Evolutionary conservation across 2,888 invertebrate species (phyloP).

Genomic region (Pammene aurita): DNA sequence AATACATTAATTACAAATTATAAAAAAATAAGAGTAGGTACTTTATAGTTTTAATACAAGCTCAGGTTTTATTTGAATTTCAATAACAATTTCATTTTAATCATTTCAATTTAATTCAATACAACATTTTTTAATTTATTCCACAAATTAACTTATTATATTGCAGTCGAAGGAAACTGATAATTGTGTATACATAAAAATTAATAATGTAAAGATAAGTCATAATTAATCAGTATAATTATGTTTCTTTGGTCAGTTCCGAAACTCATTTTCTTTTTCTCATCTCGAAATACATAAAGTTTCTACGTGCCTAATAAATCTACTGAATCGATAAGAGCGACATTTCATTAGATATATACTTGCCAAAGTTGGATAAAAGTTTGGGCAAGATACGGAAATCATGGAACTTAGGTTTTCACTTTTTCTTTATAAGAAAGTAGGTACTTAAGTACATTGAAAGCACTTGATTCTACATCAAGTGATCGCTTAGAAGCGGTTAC

Average conservation of each 20-base stretch:
- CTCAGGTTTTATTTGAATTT: background rate
- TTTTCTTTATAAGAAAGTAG: constrained; percentile 34
- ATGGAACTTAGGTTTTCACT: constrained; percentile 28
- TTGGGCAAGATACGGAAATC: constrained; percentile 39
- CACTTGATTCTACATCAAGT: constrained; percentile 9
- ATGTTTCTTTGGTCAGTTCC: constrained; percentile 12
- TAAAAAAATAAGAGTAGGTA: no score
- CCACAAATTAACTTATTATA: no score
- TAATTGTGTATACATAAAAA: no score
- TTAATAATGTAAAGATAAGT: no score
- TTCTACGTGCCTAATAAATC: constrained; percentile 39
- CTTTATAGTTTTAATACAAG: background rate
- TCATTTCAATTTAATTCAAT: no score
- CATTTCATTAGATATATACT: constrained; percentile 41
- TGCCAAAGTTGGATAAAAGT: constrained; percentile 36
- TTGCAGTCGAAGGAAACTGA: no score
- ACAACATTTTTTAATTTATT: no score
- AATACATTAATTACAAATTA: no score
- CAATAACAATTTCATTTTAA: no score
- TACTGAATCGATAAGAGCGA: constrained; percentile 33
- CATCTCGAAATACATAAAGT: constrained; percentile 32
- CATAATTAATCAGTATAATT: no score
- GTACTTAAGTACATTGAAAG: constrained; percentile 18
- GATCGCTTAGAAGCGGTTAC: background rate
- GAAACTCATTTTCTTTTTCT: constrained; percentile 25